Conservation (phyloP, 2,888 invertebrate species). For the Scaeva pyrastri region DNA sequence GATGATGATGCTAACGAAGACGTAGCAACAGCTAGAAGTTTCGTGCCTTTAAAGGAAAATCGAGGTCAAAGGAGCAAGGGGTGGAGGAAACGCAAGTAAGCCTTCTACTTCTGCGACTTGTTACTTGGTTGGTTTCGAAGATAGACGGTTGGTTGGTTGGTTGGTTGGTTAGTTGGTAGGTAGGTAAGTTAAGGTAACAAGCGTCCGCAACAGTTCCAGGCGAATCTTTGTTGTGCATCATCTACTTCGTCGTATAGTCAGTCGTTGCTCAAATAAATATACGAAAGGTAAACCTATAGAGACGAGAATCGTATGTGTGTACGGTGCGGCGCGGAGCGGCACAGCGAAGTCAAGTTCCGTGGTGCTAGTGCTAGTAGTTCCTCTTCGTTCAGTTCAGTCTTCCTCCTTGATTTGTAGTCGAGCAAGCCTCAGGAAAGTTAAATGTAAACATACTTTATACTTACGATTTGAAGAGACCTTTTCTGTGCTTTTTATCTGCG, state of each 20-base stretch:
- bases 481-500: constrained; percentile 48
- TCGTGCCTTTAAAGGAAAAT: constrained; percentile 45
- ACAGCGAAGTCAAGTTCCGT: constrained; percentile 33
- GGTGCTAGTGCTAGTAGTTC: not conserved
- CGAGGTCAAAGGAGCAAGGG: constrained; percentile 54
- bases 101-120: constrained; percentile 53
- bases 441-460: constrained; percentile 59
- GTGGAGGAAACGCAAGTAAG: constrained; percentile 15
- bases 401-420: constrained; percentile 46
- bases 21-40: constrained; percentile 21
- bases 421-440: constrained; percentile 42
- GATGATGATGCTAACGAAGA: constrained; percentile 16
- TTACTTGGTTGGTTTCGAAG: constrained; percentile 34
- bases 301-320: not conserved
- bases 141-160: not conserved
- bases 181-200: constrained; percentile 51
- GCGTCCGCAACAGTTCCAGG: constrained; percentile 34
- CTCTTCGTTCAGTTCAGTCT: constrained; percentile 11
- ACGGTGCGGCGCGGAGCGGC: too few relatives aligned
- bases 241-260: not conserved
- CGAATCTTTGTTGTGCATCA: constrained; percentile 59
- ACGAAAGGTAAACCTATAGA: not conserved
- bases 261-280: not conserved
- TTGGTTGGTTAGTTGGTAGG: not conserved
- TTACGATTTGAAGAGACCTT: constrained; percentile 45